Conservation (phyloP, 2,888 invertebrate genomes). For the Trissolcus brochymenae region DNA sequence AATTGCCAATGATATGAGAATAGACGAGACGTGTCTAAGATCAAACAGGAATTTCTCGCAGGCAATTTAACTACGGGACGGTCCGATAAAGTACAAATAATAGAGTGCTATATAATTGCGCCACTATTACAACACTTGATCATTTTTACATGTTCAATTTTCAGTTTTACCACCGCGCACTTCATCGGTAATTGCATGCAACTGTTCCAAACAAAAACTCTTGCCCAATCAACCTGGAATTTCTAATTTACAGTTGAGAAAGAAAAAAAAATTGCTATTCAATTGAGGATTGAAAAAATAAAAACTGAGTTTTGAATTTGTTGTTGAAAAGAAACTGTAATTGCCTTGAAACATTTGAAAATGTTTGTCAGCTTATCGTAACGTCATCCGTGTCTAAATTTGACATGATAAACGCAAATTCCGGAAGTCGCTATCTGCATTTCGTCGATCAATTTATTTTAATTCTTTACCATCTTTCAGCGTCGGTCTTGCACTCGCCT, state of each 20-base stretch:
- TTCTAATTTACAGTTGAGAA: too few species aligned
- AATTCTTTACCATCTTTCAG: constrained; percentile 17
- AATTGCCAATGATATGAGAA: constrained; percentile 32
- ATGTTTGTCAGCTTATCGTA: not conserved
- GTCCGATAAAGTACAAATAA: constrained; percentile 40
- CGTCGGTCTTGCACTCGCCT: constrained; percentile 3
- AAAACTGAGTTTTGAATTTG: too few species aligned
- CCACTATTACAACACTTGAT: constrained; percentile 19
- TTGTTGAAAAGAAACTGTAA: too few species aligned
- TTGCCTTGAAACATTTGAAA: too few species aligned
- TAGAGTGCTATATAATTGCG: constrained; percentile 29
- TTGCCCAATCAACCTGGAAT: too few species aligned
- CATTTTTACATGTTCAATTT: too few species aligned
- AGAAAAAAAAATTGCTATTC: too few species aligned
- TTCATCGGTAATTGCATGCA: too few species aligned
- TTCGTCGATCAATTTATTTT: constrained; percentile 38
- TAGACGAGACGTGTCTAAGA: constrained; percentile 44
- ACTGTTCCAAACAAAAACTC: too few species aligned
- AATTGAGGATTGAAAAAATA: too few species aligned
- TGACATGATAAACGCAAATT: constrained; percentile 29
- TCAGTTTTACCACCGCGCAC: too few species aligned
- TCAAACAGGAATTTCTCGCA: constrained; percentile 40
- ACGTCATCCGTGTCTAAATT: constrained; percentile 13
- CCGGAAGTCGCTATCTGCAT: constrained; percentile 35
- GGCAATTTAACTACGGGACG: constrained; percentile 35